A percentile compares a stretch with the other conserved stretches of the same genome.
phyloP scores from a whole-genome alignment of 1,140 invertebrate genomes.

The Mercenaria mercenaria region DNA sequence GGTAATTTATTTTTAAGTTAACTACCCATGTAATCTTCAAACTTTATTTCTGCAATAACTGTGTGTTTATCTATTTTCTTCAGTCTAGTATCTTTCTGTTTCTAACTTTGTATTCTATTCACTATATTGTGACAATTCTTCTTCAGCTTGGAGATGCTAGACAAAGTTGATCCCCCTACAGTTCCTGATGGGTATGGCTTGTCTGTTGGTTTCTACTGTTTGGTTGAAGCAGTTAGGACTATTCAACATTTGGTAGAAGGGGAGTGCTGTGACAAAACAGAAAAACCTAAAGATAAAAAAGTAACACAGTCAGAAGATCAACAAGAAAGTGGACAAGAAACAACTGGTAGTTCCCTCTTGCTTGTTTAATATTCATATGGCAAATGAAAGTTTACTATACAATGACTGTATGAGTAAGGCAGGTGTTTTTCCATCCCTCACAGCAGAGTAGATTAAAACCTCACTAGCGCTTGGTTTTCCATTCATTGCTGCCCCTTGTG shows the following conservation, averaged over 20 bases:
- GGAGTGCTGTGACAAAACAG: slow-evolving; percentile 57
- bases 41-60: too few relatives aligned
- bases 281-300: slow-evolving; percentile 39
- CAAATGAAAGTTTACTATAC: neutral
- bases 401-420: too few relatives aligned
- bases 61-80: too few relatives aligned
- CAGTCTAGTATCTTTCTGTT: too few relatives aligned
- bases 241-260: slow-evolving; percentile 83
- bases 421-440: too few relatives aligned
- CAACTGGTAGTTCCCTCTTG: slow-evolving; percentile 13
- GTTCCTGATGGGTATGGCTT: slow-evolving; percentile 98
- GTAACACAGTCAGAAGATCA: slow-evolving; percentile 46
- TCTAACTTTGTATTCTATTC: too few relatives aligned
- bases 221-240: slow-evolving; percentile 91
- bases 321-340: neutral
- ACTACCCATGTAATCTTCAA: too few relatives aligned
- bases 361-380: neutral
- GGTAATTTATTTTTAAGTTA: too few relatives aligned
- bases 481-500: too few relatives aligned
- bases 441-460: too few relatives aligned
- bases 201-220: slow-evolving; percentile 96
- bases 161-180: slow-evolving; percentile 96
- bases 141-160: slow-evolving; percentile 96
- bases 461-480: too few relatives aligned
- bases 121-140: too few relatives aligned